Conservation (phyloP, 2,888 invertebrate genomes). For the Drosophila borborema region DNA sequence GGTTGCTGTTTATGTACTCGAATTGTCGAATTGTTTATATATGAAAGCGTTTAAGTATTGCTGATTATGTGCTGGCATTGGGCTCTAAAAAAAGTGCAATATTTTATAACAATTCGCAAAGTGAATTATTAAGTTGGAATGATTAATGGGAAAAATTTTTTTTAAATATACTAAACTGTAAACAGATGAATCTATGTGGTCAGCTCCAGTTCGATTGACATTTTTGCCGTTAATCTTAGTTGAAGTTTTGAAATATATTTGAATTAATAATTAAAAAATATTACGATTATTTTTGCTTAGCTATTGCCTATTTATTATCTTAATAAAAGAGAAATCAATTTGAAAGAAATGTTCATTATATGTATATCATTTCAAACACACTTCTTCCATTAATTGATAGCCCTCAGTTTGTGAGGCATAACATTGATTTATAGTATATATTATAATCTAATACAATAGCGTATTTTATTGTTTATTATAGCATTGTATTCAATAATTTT, state of each 20-base stretch:
- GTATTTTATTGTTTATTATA: not conserved
- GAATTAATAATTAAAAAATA: no score
- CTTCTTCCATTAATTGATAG: not conserved
- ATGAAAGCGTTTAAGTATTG: slow-evolving; percentile 16
- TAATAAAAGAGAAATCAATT: not conserved
- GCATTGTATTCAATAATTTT: not conserved
- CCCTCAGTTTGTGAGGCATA: not conserved
- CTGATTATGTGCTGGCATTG: no score
- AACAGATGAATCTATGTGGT: not conserved
- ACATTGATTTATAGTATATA: not conserved
- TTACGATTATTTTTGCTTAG: no score
- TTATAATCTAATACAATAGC: not conserved
- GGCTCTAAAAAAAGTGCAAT: slow-evolving; percentile 7
- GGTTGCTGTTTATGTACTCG: not conserved
- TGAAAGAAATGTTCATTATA: not conserved
- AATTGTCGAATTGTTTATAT: slow-evolving; percentile 6
- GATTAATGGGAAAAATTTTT: not conserved
- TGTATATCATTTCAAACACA: no score
- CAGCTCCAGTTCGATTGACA: no score
- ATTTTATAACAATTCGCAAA: not conserved
- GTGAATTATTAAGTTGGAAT: not conserved
- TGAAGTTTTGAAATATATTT: no score
- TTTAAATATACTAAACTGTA: not conserved
- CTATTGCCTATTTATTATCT: no score
- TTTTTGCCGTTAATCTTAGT: no score